These are phyloP conservation scores for Sarcophaga bullata DNA, from an alignment of 1,140 invertebrate genomes.

Conservation along the genomic window DNA sequence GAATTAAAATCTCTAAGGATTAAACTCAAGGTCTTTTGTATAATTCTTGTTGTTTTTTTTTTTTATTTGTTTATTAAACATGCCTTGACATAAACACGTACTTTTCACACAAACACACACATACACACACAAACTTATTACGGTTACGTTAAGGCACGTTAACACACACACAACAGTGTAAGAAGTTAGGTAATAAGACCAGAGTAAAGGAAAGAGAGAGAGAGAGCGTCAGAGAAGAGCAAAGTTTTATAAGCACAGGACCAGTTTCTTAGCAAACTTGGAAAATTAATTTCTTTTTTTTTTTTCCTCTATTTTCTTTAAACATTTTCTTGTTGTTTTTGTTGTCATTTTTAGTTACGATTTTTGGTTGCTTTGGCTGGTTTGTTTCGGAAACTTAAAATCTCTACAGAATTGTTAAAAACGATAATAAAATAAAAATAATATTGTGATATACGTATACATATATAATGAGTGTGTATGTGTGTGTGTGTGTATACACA, in stretches of 20 bases:
- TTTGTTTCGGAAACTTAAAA: not conserved
- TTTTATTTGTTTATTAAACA: not conserved
- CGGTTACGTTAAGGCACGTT: no score
- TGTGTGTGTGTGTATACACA: not conserved
- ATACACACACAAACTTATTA: no score
- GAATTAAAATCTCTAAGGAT: slow-evolving; percentile 3
- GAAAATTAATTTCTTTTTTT: no score
- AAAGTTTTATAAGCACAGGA: no score
- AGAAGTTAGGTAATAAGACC: no score
- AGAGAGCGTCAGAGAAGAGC: not conserved
- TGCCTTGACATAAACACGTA: slow-evolving; percentile 17
- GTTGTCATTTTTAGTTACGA: not conserved
- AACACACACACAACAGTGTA: no score
- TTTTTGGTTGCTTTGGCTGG: not conserved
- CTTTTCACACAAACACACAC: not conserved
- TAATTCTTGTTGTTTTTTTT: no score
- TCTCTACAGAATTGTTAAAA: slow-evolving; percentile 8
- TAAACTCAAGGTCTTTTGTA: not conserved
- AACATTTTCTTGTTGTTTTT: no score
- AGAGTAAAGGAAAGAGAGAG: not conserved
- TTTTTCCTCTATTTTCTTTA: no score
- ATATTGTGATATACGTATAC: not conserved
- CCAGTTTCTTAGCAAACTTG: not conserved
- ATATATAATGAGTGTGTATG: no score
- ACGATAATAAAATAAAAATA: not conserved